Conservation (phyloP, 2,113 vertebrate genomes). For the Pyxicephalus adspersus region DNA sequence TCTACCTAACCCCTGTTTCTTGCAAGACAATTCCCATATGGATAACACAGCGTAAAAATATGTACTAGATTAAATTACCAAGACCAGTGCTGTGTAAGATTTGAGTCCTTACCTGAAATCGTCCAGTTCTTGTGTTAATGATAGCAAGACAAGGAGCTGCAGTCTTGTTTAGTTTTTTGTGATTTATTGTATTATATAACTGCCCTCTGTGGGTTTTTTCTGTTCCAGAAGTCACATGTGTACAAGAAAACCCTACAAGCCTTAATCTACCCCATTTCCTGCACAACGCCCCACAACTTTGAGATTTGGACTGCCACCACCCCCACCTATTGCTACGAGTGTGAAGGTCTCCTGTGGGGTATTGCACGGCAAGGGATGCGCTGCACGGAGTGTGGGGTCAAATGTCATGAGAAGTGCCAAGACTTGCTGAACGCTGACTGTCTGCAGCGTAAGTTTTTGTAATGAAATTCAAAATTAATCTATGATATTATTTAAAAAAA, state of each 20-base stretch:
- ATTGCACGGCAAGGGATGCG: slow-evolving; percentile 98
- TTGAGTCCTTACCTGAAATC: too few relatives aligned
- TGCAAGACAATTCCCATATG: too few relatives aligned
- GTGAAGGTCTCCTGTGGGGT: slow-evolving; percentile 95
- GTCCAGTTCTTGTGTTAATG: background rate
- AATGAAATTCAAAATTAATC: too few relatives aligned
- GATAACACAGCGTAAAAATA: background rate
- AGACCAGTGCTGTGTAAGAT: too few relatives aligned
- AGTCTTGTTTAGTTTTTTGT: too few relatives aligned
- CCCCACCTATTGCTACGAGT: slow-evolving; percentile 98
- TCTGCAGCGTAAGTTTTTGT: slow-evolving; percentile 86
- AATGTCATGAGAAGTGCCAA: slow-evolving; percentile 98
- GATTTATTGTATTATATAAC: too few relatives aligned
- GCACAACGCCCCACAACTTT: slow-evolving; percentile 96
- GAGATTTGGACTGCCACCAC: slow-evolving; percentile 97
- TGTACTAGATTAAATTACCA: too few relatives aligned
- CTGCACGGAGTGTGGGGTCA: slow-evolving; percentile 94
- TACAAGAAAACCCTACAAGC: slow-evolving; percentile 98
- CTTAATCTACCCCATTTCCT: slow-evolving; percentile 98
- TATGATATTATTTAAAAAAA: too few relatives aligned
- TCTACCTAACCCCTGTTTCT: too few relatives aligned
- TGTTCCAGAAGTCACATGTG: slow-evolving; percentile 92
- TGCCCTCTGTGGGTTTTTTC: background rate
- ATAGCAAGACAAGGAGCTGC: too few relatives aligned
- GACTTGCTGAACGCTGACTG: slow-evolving; percentile 96